A percentile compares a stretch with the other conserved stretches of the same genome.
These are phyloP conservation scores for Mesoclemmys tuberculata DNA, from an alignment of 2,113 vertebrate genomes.

Conservation along the genomic window DNA sequence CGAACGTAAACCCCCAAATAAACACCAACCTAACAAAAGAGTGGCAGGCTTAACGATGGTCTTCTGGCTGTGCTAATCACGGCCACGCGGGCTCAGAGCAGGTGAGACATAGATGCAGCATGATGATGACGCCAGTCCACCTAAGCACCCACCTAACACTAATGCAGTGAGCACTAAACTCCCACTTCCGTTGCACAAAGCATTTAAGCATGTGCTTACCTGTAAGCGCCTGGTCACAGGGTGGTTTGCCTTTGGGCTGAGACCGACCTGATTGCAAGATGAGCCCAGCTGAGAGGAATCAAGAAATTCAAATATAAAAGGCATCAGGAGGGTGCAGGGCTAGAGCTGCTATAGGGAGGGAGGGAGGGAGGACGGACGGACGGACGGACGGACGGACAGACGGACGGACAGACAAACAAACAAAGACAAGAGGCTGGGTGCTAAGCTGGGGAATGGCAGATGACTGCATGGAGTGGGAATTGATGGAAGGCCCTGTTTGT, in stretches of 20 bases:
- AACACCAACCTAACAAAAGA: slow-evolving; percentile 67
- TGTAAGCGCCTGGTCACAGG: neutral
- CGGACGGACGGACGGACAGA: no score
- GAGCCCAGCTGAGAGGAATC: neutral
- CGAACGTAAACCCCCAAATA: slow-evolving; percentile 60
- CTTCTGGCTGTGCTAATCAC: slow-evolving; percentile 40
- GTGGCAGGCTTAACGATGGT: slow-evolving; percentile 31
- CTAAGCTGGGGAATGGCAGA: no score
- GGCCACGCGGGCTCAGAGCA: slow-evolving; percentile 57
- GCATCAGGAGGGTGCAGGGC: neutral
- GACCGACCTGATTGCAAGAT: neutral
- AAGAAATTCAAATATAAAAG: neutral
- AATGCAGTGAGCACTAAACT: neutral
- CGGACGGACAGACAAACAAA: no score
- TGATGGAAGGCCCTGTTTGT: neutral
- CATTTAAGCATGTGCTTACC: neutral
- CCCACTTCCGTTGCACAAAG: neutral
- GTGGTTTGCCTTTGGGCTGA: neutral
- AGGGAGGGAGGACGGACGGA: no score
- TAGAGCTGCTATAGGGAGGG: no score
- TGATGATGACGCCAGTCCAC: slow-evolving; percentile 18
- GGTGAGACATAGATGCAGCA: neutral
- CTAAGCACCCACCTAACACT: neutral
- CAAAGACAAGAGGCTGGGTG: neutral
- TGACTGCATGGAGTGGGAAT: neutral